Percentiles rank a stretch among this genome's conserved stretches.
Conservation (phyloP, 2,113 vertebrate genomes). For the Thinocorus orbignyianus region DNA sequence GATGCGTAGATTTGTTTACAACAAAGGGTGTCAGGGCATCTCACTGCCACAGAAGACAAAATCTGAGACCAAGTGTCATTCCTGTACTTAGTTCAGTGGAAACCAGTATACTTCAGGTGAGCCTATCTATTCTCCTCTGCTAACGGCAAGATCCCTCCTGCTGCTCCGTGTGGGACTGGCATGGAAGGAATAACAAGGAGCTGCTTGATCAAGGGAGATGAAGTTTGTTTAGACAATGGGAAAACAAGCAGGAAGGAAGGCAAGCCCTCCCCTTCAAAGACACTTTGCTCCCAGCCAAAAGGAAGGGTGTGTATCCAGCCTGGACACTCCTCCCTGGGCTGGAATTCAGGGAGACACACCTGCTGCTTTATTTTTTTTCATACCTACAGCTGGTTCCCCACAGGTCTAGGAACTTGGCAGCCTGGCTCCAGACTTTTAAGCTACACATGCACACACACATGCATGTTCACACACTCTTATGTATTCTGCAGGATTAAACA, state of each 20-base stretch:
- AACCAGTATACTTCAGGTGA: not conserved
- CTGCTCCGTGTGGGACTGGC: not conserved
- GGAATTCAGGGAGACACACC: slow-evolving; percentile 56
- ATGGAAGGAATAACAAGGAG: not conserved
- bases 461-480: not conserved
- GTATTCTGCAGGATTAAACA: not conserved
- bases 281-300: not conserved
- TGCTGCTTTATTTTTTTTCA: slow-evolving; percentile 19
- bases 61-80: not conserved
- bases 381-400: slow-evolving; percentile 1
- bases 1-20: not conserved
- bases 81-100: not conserved
- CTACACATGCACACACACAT: not conserved
- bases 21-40: not conserved
- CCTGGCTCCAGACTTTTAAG: not conserved
- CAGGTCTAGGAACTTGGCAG: not conserved
- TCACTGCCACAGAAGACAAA: not conserved
- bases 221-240: slow-evolving; percentile 1
- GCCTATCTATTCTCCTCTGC: not conserved
- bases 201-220: not conserved
- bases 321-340: slow-evolving; percentile 48
- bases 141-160: not conserved
- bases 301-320: slow-evolving; percentile 35
- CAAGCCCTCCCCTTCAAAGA: not conserved
- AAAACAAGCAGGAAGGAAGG: slow-evolving; percentile 24